Conservation (phyloP, 2,797 vertebrate genomes). For the Halcyon chelicuti region DNA sequence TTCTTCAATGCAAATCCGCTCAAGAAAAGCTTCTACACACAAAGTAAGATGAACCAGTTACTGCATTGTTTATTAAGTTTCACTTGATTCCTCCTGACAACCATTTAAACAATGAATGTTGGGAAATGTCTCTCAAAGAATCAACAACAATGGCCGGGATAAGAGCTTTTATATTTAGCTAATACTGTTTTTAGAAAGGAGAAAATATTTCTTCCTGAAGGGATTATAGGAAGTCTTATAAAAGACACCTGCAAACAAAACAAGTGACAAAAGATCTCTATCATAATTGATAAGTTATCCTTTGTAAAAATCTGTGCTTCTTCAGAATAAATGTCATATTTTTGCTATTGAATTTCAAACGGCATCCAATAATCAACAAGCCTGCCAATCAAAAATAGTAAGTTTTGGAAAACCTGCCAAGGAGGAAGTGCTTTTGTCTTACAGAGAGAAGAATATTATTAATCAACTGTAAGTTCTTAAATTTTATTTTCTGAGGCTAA, state of each 20-base stretch:
- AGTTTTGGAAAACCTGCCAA: slow-evolving; percentile 28
- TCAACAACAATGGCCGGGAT: slow-evolving; percentile 89
- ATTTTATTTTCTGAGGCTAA: neutral
- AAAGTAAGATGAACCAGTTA: slow-evolving; percentile 90
- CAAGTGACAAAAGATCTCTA: slow-evolving; percentile 87
- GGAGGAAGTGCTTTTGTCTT: neutral
- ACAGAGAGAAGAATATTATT: neutral
- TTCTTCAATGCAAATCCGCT: slow-evolving; percentile 87
- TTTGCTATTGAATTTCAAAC: slow-evolving; percentile 50
- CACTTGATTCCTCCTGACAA: slow-evolving; percentile 97
- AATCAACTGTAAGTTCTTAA: neutral
- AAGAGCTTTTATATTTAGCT: slow-evolving; percentile 89
- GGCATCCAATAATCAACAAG: slow-evolving; percentile 37
- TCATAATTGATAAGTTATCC: slow-evolving; percentile 81
- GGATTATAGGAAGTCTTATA: slow-evolving; percentile 87
- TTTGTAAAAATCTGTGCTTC: slow-evolving; percentile 66
- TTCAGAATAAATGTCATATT: slow-evolving; percentile 16
- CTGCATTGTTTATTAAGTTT: slow-evolving; percentile 92
- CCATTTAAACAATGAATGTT: slow-evolving; percentile 97
- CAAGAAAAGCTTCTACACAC: slow-evolving; percentile 83
- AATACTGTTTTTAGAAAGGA: slow-evolving; percentile 89
- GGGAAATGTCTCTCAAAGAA: slow-evolving; percentile 92
- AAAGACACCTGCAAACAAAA: slow-evolving; percentile 95
- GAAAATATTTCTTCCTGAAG: slow-evolving; percentile 96
- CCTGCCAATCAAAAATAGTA: neutral